Percentiles rank a stretch among this genome's conserved stretches.
phyloP scores from a whole-genome alignment of 2,797 vertebrate species.

The Muscicapa comitata region DNA sequence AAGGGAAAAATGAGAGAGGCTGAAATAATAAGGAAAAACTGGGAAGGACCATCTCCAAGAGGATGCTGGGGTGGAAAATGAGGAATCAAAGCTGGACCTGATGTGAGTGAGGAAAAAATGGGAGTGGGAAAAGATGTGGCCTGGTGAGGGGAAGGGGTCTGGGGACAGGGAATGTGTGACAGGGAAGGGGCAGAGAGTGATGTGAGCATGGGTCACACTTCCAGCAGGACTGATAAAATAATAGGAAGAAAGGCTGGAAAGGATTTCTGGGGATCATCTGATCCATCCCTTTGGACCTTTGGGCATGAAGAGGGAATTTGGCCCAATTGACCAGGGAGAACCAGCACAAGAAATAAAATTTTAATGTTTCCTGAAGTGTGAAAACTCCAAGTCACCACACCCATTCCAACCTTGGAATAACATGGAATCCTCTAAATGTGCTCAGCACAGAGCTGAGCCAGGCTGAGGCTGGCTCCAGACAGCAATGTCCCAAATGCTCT shows the following conservation, averaged over 20 bases:
- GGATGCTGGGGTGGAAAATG: background rate
- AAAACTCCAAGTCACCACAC: no score
- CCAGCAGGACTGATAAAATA: background rate
- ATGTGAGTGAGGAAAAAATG: background rate
- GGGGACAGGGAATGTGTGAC: background rate
- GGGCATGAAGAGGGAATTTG: no score
- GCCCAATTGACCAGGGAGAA: no score
- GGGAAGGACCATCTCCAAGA: background rate
- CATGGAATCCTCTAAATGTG: background rate
- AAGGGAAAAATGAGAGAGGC: background rate
- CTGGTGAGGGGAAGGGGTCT: background rate
- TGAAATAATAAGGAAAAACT: background rate
- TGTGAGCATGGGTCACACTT: accelerated
- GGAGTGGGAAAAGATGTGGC: background rate
- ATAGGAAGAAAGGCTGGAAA: no score
- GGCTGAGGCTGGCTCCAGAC: background rate
- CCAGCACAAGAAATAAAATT: no score
- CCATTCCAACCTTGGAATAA: background rate
- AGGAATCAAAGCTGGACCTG: background rate
- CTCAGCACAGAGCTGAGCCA: background rate
- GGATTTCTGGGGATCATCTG: no score
- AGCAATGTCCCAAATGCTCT: accelerated
- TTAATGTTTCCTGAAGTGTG: no score
- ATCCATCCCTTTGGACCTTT: no score
- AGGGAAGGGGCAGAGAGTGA: background rate